These are phyloP conservation scores for Megaptera novaeangliae DNA, from an alignment of 2,113 vertebrate species.

Conservation along the genomic window DNA sequence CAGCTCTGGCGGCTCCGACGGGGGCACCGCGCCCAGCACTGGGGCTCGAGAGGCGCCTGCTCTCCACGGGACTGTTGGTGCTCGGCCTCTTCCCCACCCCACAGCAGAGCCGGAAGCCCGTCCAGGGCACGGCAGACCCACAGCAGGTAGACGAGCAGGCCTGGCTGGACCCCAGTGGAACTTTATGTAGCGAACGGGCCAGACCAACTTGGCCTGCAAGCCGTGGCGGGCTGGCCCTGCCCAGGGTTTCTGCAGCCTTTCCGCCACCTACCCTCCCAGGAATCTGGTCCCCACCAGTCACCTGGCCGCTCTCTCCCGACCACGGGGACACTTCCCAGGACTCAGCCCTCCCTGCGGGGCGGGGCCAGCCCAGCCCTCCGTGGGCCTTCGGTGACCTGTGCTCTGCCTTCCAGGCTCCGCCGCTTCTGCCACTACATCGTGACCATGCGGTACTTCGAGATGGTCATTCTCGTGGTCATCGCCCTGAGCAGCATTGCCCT, in stretches of 20 bases:
- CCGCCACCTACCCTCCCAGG: background rate
- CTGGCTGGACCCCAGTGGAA: background rate
- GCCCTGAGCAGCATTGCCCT: conserved; percentile 96
- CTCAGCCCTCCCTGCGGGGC: background rate
- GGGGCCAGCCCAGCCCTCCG: accelerated
- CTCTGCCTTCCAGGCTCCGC: conserved; percentile 84
- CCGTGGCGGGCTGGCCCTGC: no score
- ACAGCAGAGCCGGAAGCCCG: background rate
- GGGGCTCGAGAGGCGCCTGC: background rate
- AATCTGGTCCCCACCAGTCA: background rate
- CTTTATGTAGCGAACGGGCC: accelerated
- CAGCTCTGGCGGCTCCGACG: background rate
- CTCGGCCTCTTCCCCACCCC: background rate
- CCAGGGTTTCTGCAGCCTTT: background rate
- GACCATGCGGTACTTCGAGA: conserved; percentile 95
- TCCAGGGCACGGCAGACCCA: no score
- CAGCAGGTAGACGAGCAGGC: accelerated
- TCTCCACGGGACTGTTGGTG: accelerated
- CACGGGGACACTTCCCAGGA: background rate
- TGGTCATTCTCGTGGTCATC: conserved; percentile 96
- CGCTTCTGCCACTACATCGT: conserved; percentile 94
- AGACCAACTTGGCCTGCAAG: background rate
- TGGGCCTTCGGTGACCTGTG: accelerated
- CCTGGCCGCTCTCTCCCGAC: background rate
- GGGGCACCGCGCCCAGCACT: accelerated